Conservation (phyloP, 2,113 vertebrate species). For the Neopipo cinnamomea region DNA sequence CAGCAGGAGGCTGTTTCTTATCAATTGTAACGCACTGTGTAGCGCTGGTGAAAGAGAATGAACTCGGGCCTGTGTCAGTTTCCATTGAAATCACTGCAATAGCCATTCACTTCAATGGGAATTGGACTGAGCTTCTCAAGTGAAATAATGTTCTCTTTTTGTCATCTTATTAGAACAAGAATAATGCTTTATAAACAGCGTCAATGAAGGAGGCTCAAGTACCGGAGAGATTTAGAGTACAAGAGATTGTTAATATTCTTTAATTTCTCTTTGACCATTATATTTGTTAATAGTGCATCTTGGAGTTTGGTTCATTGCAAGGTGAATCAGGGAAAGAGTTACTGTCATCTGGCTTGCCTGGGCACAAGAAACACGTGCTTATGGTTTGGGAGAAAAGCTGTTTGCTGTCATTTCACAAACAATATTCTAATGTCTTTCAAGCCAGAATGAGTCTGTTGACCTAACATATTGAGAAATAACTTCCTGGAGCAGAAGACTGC, state of each 20-base stretch:
- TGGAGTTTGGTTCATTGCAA: background rate
- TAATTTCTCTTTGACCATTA: background rate
- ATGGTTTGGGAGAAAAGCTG: background rate
- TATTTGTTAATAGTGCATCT: background rate
- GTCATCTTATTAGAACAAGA: background rate
- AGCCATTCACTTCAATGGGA: background rate
- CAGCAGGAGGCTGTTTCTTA: background rate
- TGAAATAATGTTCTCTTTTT: background rate
- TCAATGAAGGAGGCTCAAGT: background rate
- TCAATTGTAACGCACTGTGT: background rate
- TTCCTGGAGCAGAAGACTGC: slow-evolving; percentile 6
- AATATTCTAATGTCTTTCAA: background rate
- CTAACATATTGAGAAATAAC: background rate
- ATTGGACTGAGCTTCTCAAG: background rate
- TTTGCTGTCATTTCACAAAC: background rate
- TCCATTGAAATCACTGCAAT: background rate
- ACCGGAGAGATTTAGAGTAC: background rate
- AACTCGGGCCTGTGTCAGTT: background rate
- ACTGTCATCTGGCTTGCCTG: background rate
- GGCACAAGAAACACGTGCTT: background rate
- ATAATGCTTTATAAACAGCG: background rate
- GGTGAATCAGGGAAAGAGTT: background rate
- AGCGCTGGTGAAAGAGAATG: background rate
- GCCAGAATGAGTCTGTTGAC: background rate
- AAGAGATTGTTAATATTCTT: background rate